Base-by-base conservation (phyloP, 2,797 vertebrate species). In the Galago senegalensis region DNA sequence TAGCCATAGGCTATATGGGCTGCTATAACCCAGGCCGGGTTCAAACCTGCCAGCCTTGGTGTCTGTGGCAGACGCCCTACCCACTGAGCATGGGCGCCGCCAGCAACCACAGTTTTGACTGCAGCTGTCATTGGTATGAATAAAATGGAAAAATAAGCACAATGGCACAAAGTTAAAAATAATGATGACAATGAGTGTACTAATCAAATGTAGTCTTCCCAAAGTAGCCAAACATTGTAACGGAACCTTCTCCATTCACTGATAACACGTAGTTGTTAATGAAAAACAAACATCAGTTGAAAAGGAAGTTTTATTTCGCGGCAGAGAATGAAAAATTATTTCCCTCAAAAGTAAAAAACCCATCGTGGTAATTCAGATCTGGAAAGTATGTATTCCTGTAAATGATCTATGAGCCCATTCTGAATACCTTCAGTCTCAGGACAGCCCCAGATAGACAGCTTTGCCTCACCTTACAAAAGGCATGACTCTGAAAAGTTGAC, bases 301-400 rank as follows among this genome's bases (percentile, higher is more conserved):
- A 73, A 95, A 25, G 23, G 3, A 27, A 60, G 12, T 86, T 70
- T 89, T 67, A 85, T 89, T 11, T 75, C 37, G 43, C 21, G 67
- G 43, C 21, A 91, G 53, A 88, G 40, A 95, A 95, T 58, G 23
- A 76, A 75, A 90, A 7, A 1, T 69, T 60, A 85, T 91, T 87
- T 88, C 60, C 80, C 56, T 93, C 31, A 34, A 80, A 91, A 37
- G 5, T 29, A 31, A 58, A 79, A 87, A 53, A 70, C 7, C 31
- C 46, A 84, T 16, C 43, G 16, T 34, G 37, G 27, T 76, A 72
- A 89, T 60, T 91, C 31, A 81, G 61, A 93, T 84, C 17, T 75
- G 49, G 58, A 76, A 89, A 87, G 31, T 11, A 13, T 56, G 89
- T 79, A 65, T 56, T 88, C 27, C 9, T 31, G n/a, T 58, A 72